Evolutionary conservation across 2,113 vertebrate species (phyloP), one percentile per base, ranked within the genome.

Genomic region (Willisornis vidua): DNA sequence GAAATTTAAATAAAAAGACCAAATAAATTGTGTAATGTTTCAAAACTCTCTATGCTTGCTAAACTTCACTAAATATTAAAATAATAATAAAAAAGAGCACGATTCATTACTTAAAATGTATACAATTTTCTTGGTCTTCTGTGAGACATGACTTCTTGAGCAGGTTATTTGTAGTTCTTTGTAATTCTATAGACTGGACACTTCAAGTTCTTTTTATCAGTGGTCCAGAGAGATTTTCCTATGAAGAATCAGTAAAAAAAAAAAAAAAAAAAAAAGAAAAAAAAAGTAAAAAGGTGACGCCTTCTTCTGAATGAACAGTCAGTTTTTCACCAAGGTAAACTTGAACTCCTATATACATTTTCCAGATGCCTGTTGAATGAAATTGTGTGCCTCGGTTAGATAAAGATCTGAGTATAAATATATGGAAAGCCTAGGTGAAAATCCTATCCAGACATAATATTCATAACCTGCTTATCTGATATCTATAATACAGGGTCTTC

Each of bases 81-180:
- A 37, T 57, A 65, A 63, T 43, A 51, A 51, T 20, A 48, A 58
- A 73, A 73, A 65, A 89, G 3, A 58, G 0, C 7, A 22, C 66
- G 39, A 77, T 87, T 62, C 43, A 35, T 82, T 66, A 43, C 11
- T 71, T 63, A 24, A 95, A 89, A 89, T 54, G 16, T 46, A 91
- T 54, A 79, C 37, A 11, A 51, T 67, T 86, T 88, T 54, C 29
- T 84, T 89, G 72, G 35, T 81, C 48, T 17, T 85, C 25, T 54
- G 35, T 93, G 79, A 93, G 19, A 77, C 89, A 89, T 19, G 46
- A 62, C 58, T 83, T 90, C 39, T 88, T 74, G 49, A 54, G 31
- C 46, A 82, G 54, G 24, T 82, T 94, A 65, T 90, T 96, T 96
- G 71, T 49, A 75, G 74, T 62, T 95, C 88, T 74, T 89, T 87